phyloP scores from a whole-genome alignment of 2,797 vertebrate genomes.

The Tachyglossus aculeatus region DNA sequence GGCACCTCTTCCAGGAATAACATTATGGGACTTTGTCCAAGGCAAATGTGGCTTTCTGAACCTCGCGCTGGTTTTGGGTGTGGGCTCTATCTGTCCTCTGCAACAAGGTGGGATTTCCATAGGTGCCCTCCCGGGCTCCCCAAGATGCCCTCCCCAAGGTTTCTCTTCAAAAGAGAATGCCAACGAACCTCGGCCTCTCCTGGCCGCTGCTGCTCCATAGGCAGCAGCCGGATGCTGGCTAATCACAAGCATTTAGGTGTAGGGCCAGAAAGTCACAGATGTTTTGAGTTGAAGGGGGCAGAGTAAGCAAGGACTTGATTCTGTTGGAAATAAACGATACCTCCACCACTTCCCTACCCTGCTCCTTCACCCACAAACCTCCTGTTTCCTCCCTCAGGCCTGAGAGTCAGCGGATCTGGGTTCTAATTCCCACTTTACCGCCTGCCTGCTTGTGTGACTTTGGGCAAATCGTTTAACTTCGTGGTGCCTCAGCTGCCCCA shows the following conservation, averaged over 20 bases:
- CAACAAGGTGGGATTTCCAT: not conserved
- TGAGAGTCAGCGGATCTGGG: too few relatives aligned
- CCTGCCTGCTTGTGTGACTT: too few relatives aligned
- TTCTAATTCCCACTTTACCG: too few relatives aligned
- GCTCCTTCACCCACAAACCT: slow-evolving; percentile 34
- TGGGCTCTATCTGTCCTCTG: not conserved
- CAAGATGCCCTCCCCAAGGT: too few relatives aligned
- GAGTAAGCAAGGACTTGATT: slow-evolving; percentile 31
- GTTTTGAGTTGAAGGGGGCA: slow-evolving; percentile 42
- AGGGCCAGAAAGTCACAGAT: slow-evolving; percentile 48
- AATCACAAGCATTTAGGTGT: slow-evolving; percentile 21
- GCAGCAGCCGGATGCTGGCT: too few relatives aligned
- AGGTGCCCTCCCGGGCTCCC: not conserved
- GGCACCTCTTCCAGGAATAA: not conserved
- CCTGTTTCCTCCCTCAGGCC: slow-evolving; percentile 40
- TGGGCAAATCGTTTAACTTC: too few relatives aligned
- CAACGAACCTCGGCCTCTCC: not conserved
- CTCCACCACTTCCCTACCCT: slow-evolving; percentile 23
- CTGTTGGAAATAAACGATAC: slow-evolving; percentile 39
- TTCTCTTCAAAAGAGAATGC: not conserved
- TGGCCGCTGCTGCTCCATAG: not conserved
- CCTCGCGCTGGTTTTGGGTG: rapidly evolving
- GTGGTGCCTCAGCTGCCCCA: too few relatives aligned
- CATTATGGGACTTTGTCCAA: not conserved
- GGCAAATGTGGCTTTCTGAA: not conserved